Conservation (phyloP, 2,113 vertebrate genomes). For the Strix uralensis region DNA sequence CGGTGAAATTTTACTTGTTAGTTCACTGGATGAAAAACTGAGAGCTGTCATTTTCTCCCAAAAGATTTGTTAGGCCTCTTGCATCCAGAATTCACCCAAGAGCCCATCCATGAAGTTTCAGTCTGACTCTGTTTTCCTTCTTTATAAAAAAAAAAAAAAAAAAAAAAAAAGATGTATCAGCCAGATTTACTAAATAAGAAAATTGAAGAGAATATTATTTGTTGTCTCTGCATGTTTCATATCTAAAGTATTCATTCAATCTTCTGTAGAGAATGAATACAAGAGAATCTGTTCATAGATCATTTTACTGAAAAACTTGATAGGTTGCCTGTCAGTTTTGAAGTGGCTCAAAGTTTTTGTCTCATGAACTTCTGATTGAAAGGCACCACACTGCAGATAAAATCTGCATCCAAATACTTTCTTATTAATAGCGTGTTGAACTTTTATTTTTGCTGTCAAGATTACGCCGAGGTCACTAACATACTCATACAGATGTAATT, state of each 20-base stretch:
- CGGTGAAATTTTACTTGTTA: not conserved
- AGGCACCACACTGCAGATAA: not conserved
- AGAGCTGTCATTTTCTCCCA: conserved; percentile 1
- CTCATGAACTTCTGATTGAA: not conserved
- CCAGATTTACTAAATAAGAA: conserved; percentile 7
- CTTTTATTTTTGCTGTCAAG: not conserved
- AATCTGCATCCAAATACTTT: not conserved
- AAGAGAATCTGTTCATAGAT: not conserved
- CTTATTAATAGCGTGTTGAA: not conserved
- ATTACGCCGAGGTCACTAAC: not conserved
- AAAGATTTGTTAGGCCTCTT: conserved; percentile 6
- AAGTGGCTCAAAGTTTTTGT: not conserved
- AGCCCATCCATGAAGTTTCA: not conserved
- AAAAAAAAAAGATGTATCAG: not conserved
- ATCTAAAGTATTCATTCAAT: not conserved
- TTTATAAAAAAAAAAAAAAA: not conserved
- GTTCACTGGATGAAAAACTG: not conserved
- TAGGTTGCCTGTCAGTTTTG: not conserved
- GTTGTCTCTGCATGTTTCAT: not conserved
- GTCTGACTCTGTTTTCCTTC: not conserved
- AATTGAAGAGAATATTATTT: conserved; percentile 2
- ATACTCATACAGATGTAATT: not conserved
- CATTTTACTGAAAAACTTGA: not conserved
- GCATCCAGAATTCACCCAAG: not conserved
- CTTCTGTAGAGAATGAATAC: not conserved